A percentile compares a stretch with the other conserved stretches of the same genome.
Conservation (phyloP, 2,113 vertebrate genomes). For the Carassius gibelio region DNA sequence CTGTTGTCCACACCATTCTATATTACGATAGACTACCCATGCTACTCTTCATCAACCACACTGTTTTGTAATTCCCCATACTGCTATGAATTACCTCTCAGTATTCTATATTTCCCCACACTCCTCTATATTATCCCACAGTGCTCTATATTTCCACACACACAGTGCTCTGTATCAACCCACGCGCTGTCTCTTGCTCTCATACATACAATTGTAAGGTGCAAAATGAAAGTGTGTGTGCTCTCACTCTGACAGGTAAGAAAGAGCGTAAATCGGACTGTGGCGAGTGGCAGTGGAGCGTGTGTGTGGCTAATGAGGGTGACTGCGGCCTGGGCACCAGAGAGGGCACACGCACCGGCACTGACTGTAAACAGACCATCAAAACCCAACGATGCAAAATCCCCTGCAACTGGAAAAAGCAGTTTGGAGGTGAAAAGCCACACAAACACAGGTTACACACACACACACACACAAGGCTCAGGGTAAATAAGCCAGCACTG, state of each 20-base stretch:
- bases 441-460: not conserved
- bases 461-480: not conserved
- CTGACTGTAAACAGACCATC: conserved; percentile 92
- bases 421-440: conserved; percentile 86
- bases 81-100: not conserved
- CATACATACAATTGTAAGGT: not conserved
- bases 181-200: not conserved
- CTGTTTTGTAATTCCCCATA: not conserved
- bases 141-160: not conserved
- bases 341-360: conserved; percentile 89
- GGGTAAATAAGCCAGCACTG: conserved; percentile 1
- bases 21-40: not conserved
- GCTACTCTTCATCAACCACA: not conserved
- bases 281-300: conserved; percentile 97
- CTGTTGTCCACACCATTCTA: not conserved
- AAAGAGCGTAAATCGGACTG: conserved; percentile 94
- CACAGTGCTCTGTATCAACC: not conserved
- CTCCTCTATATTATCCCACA: not conserved
- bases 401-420: conserved; percentile 99
- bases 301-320: conserved; percentile 90
- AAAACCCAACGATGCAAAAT: conserved; percentile 99
- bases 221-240: conserved; percentile 7
- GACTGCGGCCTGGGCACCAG: conserved; percentile 94
- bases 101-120: not conserved
- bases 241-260: conserved; percentile 77